Evolutionary conservation across 2,113 vertebrate species (phyloP).

Genomic region (Cygnus atratus): DNA sequence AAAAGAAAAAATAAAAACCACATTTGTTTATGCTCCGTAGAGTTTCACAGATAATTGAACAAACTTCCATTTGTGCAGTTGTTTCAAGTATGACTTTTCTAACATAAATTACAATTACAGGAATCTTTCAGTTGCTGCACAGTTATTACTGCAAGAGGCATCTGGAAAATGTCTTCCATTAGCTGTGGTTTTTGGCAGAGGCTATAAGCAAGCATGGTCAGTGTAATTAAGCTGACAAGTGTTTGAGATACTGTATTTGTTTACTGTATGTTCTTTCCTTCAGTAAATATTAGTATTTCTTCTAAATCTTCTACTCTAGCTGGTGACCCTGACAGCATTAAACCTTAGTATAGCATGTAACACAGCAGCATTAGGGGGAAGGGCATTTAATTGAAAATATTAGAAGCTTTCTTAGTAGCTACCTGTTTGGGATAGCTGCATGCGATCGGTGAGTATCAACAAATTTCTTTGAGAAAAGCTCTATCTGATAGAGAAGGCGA

Average conservation of each 20-base stretch:
- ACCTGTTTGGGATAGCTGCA: not conserved
- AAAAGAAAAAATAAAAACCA: not conserved
- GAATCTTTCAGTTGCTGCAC: not conserved
- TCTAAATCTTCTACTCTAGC: not conserved
- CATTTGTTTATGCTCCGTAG: not conserved
- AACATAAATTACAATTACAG: not conserved
- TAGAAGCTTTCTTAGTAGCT: not conserved
- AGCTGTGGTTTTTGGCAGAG: slow-evolving; percentile 13
- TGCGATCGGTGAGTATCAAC: not conserved
- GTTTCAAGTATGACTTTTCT: not conserved
- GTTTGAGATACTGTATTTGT: slow-evolving; percentile 8
- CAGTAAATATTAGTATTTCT: slow-evolving; percentile 18
- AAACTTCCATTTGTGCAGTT: not conserved
- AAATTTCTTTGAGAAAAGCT: not conserved
- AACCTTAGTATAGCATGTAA: not conserved
- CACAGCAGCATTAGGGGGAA: not conserved
- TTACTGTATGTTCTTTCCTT: not conserved
- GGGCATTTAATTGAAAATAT: not conserved
- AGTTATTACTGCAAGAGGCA: slow-evolving; percentile 5
- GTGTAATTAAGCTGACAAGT: slow-evolving; percentile 24
- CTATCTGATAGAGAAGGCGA: not conserved
- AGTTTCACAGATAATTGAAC: not conserved
- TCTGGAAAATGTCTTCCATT: slow-evolving; percentile 41
- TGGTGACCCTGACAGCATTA: not conserved
- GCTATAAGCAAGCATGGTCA: not conserved